Conservation (phyloP, 2,888 invertebrate genomes). For the Scaptomyza tumidula region DNA sequence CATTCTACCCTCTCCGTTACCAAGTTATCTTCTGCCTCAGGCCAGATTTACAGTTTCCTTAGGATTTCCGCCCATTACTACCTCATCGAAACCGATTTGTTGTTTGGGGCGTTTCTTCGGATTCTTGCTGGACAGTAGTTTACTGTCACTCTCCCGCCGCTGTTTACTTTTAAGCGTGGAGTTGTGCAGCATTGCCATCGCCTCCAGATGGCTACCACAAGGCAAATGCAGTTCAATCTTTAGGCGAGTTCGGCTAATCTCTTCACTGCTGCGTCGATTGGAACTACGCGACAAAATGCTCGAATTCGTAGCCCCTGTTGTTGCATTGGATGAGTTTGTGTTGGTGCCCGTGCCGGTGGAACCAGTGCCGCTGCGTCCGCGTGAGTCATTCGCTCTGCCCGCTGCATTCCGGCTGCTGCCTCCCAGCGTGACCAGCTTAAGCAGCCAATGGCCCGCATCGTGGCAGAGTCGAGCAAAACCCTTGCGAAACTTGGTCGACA, state of each 20-base stretch:
- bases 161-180: slow-evolving; percentile 46
- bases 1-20: slow-evolving; percentile 2
- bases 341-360: slow-evolving; percentile 84
- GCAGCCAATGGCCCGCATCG: slow-evolving; percentile 46
- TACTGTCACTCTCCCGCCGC: slow-evolving; percentile 55
- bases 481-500: slow-evolving; percentile 95
- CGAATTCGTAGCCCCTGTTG: slow-evolving; percentile 85
- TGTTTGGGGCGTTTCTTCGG: slow-evolving; percentile 56
- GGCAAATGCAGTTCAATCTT: slow-evolving; percentile 78
- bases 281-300: slow-evolving; percentile 87
- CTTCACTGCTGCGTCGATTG: slow-evolving; percentile 86
- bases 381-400: slow-evolving; percentile 17
- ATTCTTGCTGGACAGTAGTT: slow-evolving; percentile 28
- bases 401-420: slow-evolving; percentile 42
- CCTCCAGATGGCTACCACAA: slow-evolving; percentile 74
- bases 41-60: slow-evolving; percentile 58
- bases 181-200: slow-evolving; percentile 78
- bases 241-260: slow-evolving; percentile 66
- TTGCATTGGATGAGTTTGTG: slow-evolving; percentile 86
- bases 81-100: slow-evolving; percentile 83
- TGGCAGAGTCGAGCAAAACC: slow-evolving; percentile 90
- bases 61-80: slow-evolving; percentile 40
- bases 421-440: slow-evolving; percentile 63
- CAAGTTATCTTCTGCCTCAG: slow-evolving; percentile 4
- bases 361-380: slow-evolving; percentile 59